Conservation (phyloP, 2,797 vertebrate genomes). For the Melanotaenia boesemani region DNA sequence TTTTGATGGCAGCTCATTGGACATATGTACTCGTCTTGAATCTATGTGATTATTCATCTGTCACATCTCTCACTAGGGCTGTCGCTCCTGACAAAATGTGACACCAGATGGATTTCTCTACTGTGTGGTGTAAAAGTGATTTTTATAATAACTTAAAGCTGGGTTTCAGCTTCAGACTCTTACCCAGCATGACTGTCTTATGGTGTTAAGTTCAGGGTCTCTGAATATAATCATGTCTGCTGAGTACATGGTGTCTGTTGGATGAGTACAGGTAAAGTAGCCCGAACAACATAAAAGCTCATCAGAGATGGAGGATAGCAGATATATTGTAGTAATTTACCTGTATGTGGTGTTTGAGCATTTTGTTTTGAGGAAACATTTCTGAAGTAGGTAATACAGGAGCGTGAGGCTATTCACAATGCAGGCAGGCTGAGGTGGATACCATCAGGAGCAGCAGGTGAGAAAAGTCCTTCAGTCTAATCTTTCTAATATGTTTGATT, state of each 20-base stretch:
- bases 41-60: too few species aligned
- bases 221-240: constrained; percentile 35
- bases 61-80: not conserved
- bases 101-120: constrained; percentile 31
- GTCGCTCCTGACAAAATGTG: constrained; percentile 35
- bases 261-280: constrained; percentile 33
- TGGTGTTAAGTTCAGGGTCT: constrained; percentile 48
- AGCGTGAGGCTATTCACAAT: constrained; percentile 18
- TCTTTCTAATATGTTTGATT: constrained; percentile 88
- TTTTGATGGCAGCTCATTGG: too few species aligned
- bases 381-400: not conserved
- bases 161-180: constrained; percentile 33
- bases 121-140: constrained; percentile 31
- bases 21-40: not conserved
- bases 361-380: too few species aligned
- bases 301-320: too few species aligned
- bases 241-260: constrained; percentile 46
- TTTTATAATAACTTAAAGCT: constrained; percentile 77
- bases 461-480: constrained; percentile 70
- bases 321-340: not conserved
- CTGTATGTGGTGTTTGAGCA: not conserved
- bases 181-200: constrained; percentile 24
- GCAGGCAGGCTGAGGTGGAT: constrained; percentile 37
- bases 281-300: constrained; percentile 8
- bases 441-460: constrained; percentile 70